A percentile compares a stretch with the other conserved stretches of the same genome.
These are phyloP conservation scores for Sebastes kiyomatsui DNA, from an alignment of 2,797 vertebrate species.

Conservation along the genomic window DNA sequence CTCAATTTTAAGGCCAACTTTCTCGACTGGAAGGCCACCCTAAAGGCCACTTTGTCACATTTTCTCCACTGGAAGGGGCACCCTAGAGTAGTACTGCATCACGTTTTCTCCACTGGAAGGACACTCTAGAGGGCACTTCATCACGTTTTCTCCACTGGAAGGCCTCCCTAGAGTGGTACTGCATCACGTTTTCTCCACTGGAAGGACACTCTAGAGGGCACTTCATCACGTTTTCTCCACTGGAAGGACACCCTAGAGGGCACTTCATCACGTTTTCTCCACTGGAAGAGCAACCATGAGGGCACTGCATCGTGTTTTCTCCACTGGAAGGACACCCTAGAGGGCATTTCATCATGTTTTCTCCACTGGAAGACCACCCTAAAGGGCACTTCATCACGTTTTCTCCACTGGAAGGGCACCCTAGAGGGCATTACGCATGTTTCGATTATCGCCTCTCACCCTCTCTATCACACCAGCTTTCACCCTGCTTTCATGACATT, in stretches of 20 bases:
- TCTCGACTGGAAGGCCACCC: rapidly evolving
- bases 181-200: rapidly evolving
- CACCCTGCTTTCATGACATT: background rate
- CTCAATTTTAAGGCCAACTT: too few species aligned
- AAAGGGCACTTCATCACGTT: rapidly evolving
- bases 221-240: rapidly evolving
- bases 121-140: rapidly evolving
- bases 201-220: rapidly evolving
- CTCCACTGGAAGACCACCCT: too few species aligned
- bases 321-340: rapidly evolving
- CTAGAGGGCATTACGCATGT: too few species aligned
- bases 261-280: rapidly evolving
- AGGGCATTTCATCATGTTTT: too few species aligned
- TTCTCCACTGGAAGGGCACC: too few species aligned
- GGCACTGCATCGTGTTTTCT: too few species aligned
- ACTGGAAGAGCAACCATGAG: rapidly evolving
- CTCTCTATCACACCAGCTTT: background rate
- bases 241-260: rapidly evolving
- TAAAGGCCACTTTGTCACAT: too few species aligned
- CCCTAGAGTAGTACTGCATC: too few species aligned
- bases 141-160: too few species aligned
- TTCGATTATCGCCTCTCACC: background rate
- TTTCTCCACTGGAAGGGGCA: too few species aligned
- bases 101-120: too few species aligned
- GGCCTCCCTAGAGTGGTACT: rapidly evolving